Evolutionary conservation across 2,113 vertebrate species (phyloP).

Genomic region (Semnornis frantzii): DNA sequence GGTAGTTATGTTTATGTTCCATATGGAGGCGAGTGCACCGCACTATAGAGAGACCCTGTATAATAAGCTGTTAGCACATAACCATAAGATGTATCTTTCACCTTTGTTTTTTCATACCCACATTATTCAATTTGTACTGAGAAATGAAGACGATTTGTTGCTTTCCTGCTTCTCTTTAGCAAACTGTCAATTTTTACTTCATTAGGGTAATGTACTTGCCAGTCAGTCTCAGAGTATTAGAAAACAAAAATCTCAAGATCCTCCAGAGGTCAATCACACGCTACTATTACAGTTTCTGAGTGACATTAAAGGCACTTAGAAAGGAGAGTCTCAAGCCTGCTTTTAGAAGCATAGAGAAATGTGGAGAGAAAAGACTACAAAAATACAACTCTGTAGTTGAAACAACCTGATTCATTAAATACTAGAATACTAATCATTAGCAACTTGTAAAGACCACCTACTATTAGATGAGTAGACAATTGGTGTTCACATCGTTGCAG

Average conservation of each 20-base stretch:
- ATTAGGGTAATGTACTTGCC: background rate
- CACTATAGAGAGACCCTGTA: background rate
- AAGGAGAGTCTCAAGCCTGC: background rate
- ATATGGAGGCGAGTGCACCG: background rate
- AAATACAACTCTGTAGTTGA: background rate
- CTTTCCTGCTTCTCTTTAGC: background rate
- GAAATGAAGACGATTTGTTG: background rate
- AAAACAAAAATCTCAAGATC: background rate
- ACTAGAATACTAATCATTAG: background rate
- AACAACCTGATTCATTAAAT: background rate
- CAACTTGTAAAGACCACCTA: background rate
- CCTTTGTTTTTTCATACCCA: background rate
- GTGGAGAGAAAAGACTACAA: background rate
- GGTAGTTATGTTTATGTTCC: background rate
- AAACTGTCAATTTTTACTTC: background rate
- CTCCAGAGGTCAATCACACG: background rate
- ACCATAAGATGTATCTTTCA: background rate
- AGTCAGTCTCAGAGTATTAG: background rate
- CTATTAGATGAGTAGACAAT: background rate
- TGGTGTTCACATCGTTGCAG: background rate
- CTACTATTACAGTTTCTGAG: background rate
- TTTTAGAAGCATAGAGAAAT: background rate
- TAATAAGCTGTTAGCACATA: background rate
- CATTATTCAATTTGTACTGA: background rate
- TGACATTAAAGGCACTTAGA: background rate